Conservation (phyloP, 2,113 vertebrate species). For the Rhagologus leucostigma region DNA sequence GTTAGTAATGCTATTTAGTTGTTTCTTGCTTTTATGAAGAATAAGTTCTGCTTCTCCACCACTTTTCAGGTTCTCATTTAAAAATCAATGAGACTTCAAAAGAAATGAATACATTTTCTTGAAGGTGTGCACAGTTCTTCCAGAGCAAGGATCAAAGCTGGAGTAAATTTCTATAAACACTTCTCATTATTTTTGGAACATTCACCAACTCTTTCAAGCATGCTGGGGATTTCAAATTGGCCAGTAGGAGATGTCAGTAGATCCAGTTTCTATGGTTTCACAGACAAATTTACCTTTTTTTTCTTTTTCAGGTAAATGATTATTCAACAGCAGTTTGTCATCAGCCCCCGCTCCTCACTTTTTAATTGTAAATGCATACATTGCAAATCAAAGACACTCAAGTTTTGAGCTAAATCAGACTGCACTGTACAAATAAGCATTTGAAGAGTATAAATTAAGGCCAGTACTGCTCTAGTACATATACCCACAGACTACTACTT, state of each 20-base stretch:
- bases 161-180: neutral
- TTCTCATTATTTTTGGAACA: neutral
- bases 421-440: neutral
- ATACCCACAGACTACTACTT: neutral
- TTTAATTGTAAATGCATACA: neutral
- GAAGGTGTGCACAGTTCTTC: neutral
- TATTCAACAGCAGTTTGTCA: neutral
- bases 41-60: neutral
- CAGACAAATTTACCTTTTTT: neutral
- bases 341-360: rapidly evolving
- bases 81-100: neutral
- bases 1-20: neutral
- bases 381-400: neutral
- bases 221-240: neutral
- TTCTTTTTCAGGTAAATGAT: neutral
- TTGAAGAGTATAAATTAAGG: neutral
- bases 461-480: neutral
- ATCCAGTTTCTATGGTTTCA: neutral
- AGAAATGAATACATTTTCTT: neutral
- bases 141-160: neutral
- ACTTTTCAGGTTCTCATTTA: neutral
- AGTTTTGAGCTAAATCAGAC: neutral
- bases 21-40: neutral
- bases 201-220: neutral
- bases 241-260: neutral